Conservation (phyloP, 2,888 invertebrate species). For the Carcina quercana region DNA sequence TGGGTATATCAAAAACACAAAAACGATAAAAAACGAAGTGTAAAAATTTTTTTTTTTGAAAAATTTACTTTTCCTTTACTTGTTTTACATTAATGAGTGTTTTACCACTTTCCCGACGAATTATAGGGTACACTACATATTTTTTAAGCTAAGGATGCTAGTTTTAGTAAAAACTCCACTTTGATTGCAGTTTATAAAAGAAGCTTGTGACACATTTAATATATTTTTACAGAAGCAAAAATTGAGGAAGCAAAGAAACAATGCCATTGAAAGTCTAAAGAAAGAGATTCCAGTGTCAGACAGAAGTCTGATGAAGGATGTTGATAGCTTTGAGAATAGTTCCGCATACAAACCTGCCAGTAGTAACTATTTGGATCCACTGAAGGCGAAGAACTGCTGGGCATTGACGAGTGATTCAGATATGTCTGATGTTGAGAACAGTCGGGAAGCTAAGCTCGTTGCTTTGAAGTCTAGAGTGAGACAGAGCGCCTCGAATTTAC, state of each 20-base stretch:
- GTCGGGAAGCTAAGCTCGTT: slow-evolving; percentile 60
- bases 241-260: slow-evolving; percentile 61
- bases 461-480: slow-evolving; percentile 77
- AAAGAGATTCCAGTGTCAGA: slow-evolving; percentile 65
- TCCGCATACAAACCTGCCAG: slow-evolving; percentile 55
- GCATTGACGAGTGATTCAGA: slow-evolving; percentile 79
- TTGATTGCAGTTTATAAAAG: too few relatives aligned
- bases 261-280: slow-evolving; percentile 58
- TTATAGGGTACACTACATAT: too few relatives aligned
- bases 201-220: too few relatives aligned
- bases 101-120: too few relatives aligned
- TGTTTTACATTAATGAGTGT: too few relatives aligned
- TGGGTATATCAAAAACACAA: too few relatives aligned
- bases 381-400: slow-evolving; percentile 40
- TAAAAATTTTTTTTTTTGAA: too few relatives aligned
- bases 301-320: slow-evolving; percentile 55
- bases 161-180: too few relatives aligned
- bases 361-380: slow-evolving; percentile 46
- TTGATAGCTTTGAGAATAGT: slow-evolving; percentile 52
- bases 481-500: slow-evolving; percentile 77
- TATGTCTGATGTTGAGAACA: slow-evolving; percentile 77
- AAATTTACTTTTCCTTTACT: too few relatives aligned
- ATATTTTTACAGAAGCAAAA: slow-evolving; percentile 55
- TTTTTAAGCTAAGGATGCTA: too few relatives aligned
- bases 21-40: too few relatives aligned